These are phyloP conservation scores for Eidolon helvum DNA, from an alignment of 2,113 vertebrate species.

Conservation along the genomic window DNA sequence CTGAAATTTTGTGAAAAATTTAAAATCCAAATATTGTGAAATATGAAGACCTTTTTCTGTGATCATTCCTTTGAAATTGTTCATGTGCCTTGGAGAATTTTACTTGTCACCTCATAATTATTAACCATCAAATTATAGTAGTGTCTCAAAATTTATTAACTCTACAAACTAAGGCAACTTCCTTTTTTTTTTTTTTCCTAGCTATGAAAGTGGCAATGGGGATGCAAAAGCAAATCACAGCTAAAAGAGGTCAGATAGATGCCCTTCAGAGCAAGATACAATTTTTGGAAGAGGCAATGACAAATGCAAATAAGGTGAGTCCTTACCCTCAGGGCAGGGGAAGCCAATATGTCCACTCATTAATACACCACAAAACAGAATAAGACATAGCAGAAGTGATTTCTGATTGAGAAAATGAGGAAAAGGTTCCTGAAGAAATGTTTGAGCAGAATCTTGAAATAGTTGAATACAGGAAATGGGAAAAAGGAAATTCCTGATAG, in stretches of 20 bases:
- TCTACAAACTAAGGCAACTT: conserved; percentile 6
- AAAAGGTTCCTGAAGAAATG: background rate
- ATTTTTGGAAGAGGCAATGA: conserved; percentile 87
- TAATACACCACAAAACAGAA: background rate
- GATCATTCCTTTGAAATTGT: background rate
- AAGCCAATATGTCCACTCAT: background rate
- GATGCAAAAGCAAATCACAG: conserved; percentile 91
- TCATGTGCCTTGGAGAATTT: background rate
- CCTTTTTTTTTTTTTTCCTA: conserved; percentile 38
- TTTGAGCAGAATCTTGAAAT: background rate
- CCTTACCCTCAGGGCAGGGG: background rate
- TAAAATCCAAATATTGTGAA: background rate
- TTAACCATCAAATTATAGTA: background rate
- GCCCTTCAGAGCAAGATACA: conserved; percentile 88
- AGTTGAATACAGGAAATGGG: background rate
- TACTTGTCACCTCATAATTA: background rate
- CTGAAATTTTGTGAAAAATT: background rate
- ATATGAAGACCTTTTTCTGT: background rate
- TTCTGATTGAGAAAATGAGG: background rate
- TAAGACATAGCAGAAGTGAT: background rate
- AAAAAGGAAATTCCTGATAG: background rate
- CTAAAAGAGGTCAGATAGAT: conserved; percentile 88
- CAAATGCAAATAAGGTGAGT: conserved; percentile 85
- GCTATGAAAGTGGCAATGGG: conserved; percentile 88
- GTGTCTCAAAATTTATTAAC: background rate